Percentiles rank a stretch among this genome's conserved stretches.
These are phyloP conservation scores for Ichneumon xanthorius DNA, from an alignment of 2,888 invertebrate species.

Conservation along the genomic window DNA sequence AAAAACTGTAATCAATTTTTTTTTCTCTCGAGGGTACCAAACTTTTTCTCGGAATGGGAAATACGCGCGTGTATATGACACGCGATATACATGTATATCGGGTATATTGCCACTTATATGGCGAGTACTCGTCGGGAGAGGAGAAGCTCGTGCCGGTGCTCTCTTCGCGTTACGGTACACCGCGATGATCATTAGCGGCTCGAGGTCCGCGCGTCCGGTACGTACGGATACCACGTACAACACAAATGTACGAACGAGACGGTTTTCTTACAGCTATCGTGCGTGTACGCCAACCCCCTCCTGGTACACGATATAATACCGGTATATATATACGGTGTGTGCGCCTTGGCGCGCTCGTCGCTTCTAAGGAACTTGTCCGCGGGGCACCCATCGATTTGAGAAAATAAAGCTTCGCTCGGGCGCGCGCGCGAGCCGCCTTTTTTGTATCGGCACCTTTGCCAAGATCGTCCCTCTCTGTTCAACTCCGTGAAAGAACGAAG, in stretches of 20 bases:
- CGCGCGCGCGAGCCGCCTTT: constrained; percentile 53
- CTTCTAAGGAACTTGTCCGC: constrained; percentile 73
- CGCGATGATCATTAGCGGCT: constrained; percentile 76
- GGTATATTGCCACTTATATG: constrained; percentile 6
- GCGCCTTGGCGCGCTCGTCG: constrained; percentile 62
- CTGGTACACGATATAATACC: constrained; percentile 13
- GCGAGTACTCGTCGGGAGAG: constrained; percentile 17
- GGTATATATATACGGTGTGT: constrained; percentile 21
- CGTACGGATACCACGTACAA: constrained; percentile 71
- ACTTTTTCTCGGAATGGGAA: too few species aligned
- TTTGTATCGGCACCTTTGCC: constrained; percentile 62
- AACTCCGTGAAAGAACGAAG: constrained; percentile 37
- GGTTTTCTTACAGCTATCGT: constrained; percentile 52
- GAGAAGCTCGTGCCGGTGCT: constrained; percentile 52
- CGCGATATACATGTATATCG: neutral
- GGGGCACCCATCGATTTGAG: constrained; percentile 68
- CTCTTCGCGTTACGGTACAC: constrained; percentile 76
- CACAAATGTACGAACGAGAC: constrained; percentile 57
- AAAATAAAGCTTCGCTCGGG: constrained; percentile 63
- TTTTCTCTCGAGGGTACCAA: too few species aligned
- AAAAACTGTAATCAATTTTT: too few species aligned
- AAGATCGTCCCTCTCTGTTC: constrained; percentile 38
- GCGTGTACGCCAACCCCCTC: constrained; percentile 24
- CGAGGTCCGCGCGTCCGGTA: constrained; percentile 70
- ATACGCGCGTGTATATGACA: neutral